Base-by-base conservation (phyloP, 2,797 vertebrate genomes). In the Hylomyscus alleni region DNA sequence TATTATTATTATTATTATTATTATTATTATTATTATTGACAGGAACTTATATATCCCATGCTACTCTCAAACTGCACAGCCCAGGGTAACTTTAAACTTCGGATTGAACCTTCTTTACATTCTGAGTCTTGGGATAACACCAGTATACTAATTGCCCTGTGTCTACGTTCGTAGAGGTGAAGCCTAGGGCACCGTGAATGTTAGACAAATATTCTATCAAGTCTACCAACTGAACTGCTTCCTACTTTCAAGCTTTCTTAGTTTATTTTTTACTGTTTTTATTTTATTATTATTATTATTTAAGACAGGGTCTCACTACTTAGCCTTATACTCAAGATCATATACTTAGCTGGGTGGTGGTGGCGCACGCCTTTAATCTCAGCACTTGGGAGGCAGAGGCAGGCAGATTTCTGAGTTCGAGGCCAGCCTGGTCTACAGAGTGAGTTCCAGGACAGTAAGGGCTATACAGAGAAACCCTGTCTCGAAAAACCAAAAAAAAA, bases 71-170 rank as follows among this genome's bases (percentile, higher is more conserved):
- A 75, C 54, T 22, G 8, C 3, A 9, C 34, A 76, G 37, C 29
- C 29, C 19, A 77, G 13, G 19, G 22, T 50, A 44, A 26, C 31
- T 13, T 77, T 77, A 58, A 62, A 77, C 40, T n/a, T 77, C 26
- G 44, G 44, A 44, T 44, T 76, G 54, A 34, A 47, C 1, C 11
- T 75, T 56, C n/a, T 76, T 62, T 24, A n/a, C 4, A 3, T 40
- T n/a, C 31, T 65, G 40, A 77, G 31, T 77, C 2, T 31, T 76
- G 31, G 75, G 40, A 62, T n/a, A 44, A 26, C 40, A 14, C 8
- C 7, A 19, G 12, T 10, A 14, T 1, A 26, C 3, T 7, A 5
- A 2, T 47, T 15, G 1, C 10, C 24, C 54, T 44, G 6, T 44
- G 29, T 47, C 31, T 76, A 7, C 58, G 86, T 17, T 22, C 6